phyloP scores from a whole-genome alignment of 1,140 invertebrate genomes.

The Ceratoteleas bidentatus region DNA sequence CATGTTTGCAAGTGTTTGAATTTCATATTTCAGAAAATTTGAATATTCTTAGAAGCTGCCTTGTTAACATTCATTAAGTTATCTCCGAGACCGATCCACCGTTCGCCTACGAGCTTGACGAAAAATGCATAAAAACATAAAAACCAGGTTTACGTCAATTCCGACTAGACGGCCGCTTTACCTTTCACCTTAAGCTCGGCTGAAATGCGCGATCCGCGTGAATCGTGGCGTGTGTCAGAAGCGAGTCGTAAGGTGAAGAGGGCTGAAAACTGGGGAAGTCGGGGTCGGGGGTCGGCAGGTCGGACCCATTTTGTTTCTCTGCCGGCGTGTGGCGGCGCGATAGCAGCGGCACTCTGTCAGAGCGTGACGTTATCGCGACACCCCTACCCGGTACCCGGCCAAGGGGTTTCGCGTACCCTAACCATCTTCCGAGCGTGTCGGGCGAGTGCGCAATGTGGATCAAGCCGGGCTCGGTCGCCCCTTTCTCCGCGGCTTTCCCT shows the following conservation, averaged over 20 bases:
- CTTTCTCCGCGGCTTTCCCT: slow-evolving; percentile 42
- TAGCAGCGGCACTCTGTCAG: slow-evolving; percentile 83
- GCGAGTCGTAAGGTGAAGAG: slow-evolving; percentile 55
- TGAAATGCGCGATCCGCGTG: slow-evolving; percentile 10
- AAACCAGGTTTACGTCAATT: no score
- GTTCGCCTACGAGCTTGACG: no score
- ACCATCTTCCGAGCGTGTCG: slow-evolving; percentile 61
- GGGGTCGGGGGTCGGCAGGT: slow-evolving; percentile 72
- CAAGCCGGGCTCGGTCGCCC: slow-evolving; percentile 70
- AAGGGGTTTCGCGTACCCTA: slow-evolving; percentile 67
- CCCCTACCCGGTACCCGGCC: slow-evolving; percentile 78
- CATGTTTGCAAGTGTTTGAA: no score
- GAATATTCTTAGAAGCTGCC: no score
- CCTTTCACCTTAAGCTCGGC: slow-evolving; percentile 9
- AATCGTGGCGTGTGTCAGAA: slow-evolving; percentile 49
- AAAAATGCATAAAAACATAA: no score
- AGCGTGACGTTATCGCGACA: slow-evolving; percentile 82
- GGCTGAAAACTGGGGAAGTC: slow-evolving; percentile 55
- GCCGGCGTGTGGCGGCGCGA: slow-evolving; percentile 82
- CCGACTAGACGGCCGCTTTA: background rate
- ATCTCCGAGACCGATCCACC: no score
- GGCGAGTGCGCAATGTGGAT: slow-evolving; percentile 75
- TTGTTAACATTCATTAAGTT: no score
- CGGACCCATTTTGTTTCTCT: slow-evolving; percentile 82
- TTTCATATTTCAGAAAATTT: no score